Conservation (phyloP, 2,888 invertebrate species). For the Leptopterna dolabrata region DNA sequence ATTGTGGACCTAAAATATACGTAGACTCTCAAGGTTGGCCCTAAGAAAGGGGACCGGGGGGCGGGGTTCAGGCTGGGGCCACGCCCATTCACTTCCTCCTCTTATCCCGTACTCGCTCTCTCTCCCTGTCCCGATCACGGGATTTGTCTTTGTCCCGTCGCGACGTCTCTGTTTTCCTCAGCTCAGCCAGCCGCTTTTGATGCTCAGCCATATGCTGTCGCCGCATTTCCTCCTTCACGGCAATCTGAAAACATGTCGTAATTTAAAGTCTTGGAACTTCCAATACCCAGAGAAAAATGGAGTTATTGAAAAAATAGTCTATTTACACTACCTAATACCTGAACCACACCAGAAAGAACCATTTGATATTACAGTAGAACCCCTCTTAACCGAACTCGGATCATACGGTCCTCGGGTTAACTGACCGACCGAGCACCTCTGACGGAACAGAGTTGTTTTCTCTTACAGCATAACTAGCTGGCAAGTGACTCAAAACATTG, state of each 20-base stretch:
- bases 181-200: constrained; percentile 80
- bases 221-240: constrained; percentile 88
- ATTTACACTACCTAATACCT: not conserved
- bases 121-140: constrained; percentile 56
- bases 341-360: not conserved
- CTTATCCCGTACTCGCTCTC: constrained; percentile 55
- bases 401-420: no score
- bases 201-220: constrained; percentile 89
- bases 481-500: no score
- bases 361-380: no score
- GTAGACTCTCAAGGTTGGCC: constrained; percentile 14
- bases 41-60: constrained; percentile 13
- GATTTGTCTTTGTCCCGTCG: constrained; percentile 52
- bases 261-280: not conserved
- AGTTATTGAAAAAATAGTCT: no score
- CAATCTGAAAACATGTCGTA: constrained; percentile 73
- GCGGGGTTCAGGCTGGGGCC: not conserved
- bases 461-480: no score
- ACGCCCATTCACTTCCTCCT: constrained; percentile 48
- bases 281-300: no score
- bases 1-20: constrained; percentile 47
- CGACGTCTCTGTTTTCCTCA: constrained; percentile 59
- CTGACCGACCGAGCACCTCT: no score
- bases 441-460: no score
- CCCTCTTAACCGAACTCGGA: no score